Conservation (phyloP, 2,113 vertebrate species). For the Cynopterus brachyotis region DNA sequence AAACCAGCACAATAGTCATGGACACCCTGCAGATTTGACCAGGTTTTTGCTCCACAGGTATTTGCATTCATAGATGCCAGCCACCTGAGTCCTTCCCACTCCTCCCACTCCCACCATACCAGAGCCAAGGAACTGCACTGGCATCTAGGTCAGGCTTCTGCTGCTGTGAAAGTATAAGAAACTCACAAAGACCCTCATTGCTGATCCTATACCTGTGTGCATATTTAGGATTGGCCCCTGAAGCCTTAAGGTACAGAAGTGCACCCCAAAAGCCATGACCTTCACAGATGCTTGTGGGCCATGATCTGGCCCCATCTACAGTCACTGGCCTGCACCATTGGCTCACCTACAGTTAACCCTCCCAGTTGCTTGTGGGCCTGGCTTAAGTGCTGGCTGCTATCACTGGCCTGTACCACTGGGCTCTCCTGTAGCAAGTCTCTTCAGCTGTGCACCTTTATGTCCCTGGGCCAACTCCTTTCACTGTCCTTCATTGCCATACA, state of each 20-base stretch:
- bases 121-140: background rate
- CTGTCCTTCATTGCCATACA: background rate
- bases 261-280: background rate
- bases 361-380: background rate
- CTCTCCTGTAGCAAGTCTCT: background rate
- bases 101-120: background rate
- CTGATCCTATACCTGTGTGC: background rate
- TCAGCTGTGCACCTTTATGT: background rate
- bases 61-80: background rate
- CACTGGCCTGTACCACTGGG: background rate
- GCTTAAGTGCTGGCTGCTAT: background rate
- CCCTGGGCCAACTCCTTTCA: background rate
- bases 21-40: background rate
- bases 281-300: background rate
- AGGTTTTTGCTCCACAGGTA: background rate
- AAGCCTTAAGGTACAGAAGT: background rate
- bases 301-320: background rate
- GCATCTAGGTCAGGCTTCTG: background rate
- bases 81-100: background rate
- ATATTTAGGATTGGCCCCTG: too few species aligned
- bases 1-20: background rate
- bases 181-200: background rate
- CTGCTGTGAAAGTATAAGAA: background rate
- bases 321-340: background rate
- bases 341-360: background rate